Percentiles rank a stretch among this genome's conserved stretches.
phyloP scores from a whole-genome alignment of 2,797 vertebrate species.

The Melanogrammus aeglefinus region DNA sequence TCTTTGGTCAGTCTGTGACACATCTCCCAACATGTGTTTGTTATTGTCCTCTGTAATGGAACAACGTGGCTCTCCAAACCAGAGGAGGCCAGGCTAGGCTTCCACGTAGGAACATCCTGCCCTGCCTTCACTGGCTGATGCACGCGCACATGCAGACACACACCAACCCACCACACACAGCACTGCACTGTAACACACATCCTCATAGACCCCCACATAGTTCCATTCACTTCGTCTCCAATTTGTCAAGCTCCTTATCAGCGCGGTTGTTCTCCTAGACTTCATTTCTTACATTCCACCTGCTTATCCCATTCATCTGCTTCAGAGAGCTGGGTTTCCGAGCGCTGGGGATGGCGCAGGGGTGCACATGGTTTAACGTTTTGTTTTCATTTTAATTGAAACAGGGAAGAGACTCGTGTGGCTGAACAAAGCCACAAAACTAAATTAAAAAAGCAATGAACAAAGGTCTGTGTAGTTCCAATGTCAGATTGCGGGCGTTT shows the following conservation, averaged over 20 bases:
- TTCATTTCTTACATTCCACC: background rate
- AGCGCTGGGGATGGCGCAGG: slow-evolving; percentile 14
- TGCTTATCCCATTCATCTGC: background rate
- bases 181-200: too few relatives aligned
- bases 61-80: slow-evolving; percentile 9
- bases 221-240: background rate
- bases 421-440: background rate
- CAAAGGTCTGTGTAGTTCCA: background rate
- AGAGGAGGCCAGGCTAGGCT: slow-evolving; percentile 6
- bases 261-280: slow-evolving; percentile 2
- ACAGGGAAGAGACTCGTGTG: background rate
- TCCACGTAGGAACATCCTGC: slow-evolving; percentile 22
- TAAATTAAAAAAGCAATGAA: background rate
- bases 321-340: slow-evolving; percentile 21
- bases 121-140: background rate
- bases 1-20: slow-evolving; percentile 30
- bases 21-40: slow-evolving; percentile 41
- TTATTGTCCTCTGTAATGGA: slow-evolving; percentile 28
- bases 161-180: background rate
- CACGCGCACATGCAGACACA: background rate
- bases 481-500: background rate
- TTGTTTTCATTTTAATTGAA: background rate
- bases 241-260: slow-evolving; percentile 4
- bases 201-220: background rate
- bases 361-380: background rate